phyloP scores from a whole-genome alignment of 1,140 invertebrate species.

The Drosophila pandora region DNA sequence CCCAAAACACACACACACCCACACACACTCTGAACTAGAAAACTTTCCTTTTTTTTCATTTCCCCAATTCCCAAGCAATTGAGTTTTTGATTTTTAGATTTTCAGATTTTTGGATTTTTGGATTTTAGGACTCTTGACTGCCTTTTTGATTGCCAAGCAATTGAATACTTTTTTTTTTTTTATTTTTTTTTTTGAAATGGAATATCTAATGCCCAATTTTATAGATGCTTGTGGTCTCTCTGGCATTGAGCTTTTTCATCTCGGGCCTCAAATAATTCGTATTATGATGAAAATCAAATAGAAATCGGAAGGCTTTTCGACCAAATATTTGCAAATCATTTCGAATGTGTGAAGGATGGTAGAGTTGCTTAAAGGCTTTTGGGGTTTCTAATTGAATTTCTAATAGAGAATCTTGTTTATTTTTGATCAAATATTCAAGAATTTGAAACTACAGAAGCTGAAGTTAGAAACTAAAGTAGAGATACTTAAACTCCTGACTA shows the following conservation, averaged over 20 bases:
- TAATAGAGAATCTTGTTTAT: too few relatives aligned
- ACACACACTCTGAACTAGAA: neutral
- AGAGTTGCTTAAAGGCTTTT: too few relatives aligned
- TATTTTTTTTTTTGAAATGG: neutral
- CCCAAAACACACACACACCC: slow-evolving; percentile 4
- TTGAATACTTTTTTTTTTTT: slow-evolving; percentile 20
- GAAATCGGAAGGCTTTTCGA: neutral
- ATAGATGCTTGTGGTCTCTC: too few relatives aligned
- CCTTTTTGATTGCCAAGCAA: slow-evolving; percentile 34
- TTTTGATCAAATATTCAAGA: too few relatives aligned
- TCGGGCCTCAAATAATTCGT: neutral
- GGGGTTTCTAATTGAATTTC: too few relatives aligned
- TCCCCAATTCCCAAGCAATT: slow-evolving; percentile 19
- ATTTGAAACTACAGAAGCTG: too few relatives aligned
- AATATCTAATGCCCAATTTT: slow-evolving; percentile 13
- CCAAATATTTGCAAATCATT: neutral
- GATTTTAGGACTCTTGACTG: slow-evolving; percentile 7
- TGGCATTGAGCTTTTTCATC: neutral
- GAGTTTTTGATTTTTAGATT: slow-evolving; percentile 21
- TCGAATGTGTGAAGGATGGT: too few relatives aligned
- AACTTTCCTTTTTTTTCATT: neutral
- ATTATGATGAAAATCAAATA: neutral
- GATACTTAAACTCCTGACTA: too few relatives aligned
- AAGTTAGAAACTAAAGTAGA: too few relatives aligned
- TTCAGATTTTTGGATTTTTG: slow-evolving; percentile 12